Conservation (phyloP, 2,113 vertebrate genomes). For the Equus quagga region DNA sequence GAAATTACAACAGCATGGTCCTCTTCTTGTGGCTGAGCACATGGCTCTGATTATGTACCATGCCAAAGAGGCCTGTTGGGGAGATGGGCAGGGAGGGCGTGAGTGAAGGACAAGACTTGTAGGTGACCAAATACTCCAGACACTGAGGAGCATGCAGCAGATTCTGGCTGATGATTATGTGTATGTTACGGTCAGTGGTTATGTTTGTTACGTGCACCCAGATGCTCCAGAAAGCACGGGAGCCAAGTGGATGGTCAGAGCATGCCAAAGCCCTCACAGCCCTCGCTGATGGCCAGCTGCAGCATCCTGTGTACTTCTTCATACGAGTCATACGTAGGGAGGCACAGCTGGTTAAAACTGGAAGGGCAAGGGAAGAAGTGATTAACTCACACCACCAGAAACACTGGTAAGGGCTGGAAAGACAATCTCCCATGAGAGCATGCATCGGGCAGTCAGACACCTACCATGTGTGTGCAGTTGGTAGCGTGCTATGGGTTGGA, state of each 20-base stretch:
- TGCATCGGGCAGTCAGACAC: constrained; percentile 11
- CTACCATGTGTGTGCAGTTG: constrained; percentile 99
- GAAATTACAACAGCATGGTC: constrained; percentile 56
- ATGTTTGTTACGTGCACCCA: constrained; percentile 58
- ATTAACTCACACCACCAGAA: background rate
- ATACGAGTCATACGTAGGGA: constrained; percentile 99
- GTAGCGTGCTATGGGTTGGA: constrained; percentile 97
- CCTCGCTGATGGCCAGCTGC: constrained; percentile 99
- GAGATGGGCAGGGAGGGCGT: constrained; percentile 40
- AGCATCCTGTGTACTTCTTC: constrained; percentile 99
- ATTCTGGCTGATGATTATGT: constrained; percentile 79
- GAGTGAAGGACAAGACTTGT: constrained; percentile 57
- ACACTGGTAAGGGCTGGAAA: background rate
- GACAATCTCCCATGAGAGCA: background rate
- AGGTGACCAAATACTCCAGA: constrained; percentile 76
- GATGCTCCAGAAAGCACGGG: constrained; percentile 59
- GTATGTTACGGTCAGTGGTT: constrained; percentile 2
- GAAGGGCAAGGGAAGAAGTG: constrained; percentile 67
- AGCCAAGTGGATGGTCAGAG: constrained; percentile 88
- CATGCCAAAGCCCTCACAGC: constrained; percentile 99
- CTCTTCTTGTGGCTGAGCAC: constrained; percentile 59
- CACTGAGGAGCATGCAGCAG: constrained; percentile 78
- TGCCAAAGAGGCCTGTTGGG: constrained; percentile 65
- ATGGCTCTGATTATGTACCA: constrained; percentile 55
- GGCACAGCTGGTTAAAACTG: constrained; percentile 99